phyloP scores from a whole-genome alignment of 1,140 invertebrate genomes.

The Rhyzopertha dominica region DNA sequence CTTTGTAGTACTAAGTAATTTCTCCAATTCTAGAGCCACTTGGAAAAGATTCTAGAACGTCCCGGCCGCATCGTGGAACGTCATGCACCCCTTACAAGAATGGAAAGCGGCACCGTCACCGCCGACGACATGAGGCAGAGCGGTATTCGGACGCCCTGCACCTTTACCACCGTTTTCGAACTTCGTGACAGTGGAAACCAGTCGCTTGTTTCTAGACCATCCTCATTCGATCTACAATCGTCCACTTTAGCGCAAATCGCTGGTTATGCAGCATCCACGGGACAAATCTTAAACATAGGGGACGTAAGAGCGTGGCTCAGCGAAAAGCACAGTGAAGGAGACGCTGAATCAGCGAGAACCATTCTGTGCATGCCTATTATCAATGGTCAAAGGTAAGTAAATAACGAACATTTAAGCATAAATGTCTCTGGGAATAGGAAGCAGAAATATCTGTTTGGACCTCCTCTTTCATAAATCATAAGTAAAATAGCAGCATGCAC shows the following conservation, averaged over 20 bases:
- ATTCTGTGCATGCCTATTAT: conserved; percentile 89
- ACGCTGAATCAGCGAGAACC: conserved; percentile 60
- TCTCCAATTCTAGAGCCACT: conserved; percentile 74
- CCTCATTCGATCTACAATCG: conserved; percentile 49
- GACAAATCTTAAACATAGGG: conserved; percentile 77
- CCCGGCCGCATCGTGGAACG: conserved; percentile 57
- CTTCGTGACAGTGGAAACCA: conserved; percentile 55
- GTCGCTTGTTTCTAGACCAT: conserved; percentile 53
- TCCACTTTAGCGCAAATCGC: conserved; percentile 68
- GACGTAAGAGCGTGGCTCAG: conserved; percentile 68
- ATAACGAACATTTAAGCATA: no score
- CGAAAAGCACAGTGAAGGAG: conserved; percentile 53
- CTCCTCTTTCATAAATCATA: no score
- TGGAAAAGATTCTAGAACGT: conserved; percentile 74
- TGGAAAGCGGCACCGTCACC: conserved; percentile 66
- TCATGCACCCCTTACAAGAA: conserved; percentile 60
- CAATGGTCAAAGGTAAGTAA: conserved; percentile 79
- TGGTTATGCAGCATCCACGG: conserved; percentile 74
- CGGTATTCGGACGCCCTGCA: conserved; percentile 47
- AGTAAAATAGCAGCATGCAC: no score
- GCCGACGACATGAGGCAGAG: conserved; percentile 65
- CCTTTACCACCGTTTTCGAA: conserved; percentile 78
- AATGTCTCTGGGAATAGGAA: no score
- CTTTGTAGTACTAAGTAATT: no score
- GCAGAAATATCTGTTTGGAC: no score